These are phyloP conservation scores for Venturia canescens DNA, from an alignment of 1,140 invertebrate species.

Conservation along the genomic window DNA sequence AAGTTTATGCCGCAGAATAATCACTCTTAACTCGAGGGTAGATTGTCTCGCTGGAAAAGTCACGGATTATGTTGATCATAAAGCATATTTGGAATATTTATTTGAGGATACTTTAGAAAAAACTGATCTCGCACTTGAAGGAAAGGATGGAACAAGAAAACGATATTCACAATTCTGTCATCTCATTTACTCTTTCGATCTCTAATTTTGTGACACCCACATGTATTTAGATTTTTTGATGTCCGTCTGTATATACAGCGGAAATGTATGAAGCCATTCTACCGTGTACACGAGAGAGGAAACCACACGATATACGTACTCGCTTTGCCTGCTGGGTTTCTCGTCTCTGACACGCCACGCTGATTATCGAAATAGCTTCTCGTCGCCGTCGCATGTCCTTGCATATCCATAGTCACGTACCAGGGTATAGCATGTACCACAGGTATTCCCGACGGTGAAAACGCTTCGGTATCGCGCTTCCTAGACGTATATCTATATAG, in stretches of 20 bases:
- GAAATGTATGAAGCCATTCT: too few species aligned
- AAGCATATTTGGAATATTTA: too few species aligned
- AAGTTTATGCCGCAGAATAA: too few species aligned
- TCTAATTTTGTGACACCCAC: background rate
- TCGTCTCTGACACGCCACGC: constrained; percentile 37
- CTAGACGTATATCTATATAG: background rate
- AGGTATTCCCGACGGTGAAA: constrained; percentile 24
- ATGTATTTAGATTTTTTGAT: background rate
- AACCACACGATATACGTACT: background rate
- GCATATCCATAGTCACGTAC: constrained; percentile 19
- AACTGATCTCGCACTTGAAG: background rate
- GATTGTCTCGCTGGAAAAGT: too few species aligned
- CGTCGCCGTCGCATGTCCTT: constrained; percentile 4
- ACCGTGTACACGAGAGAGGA: too few species aligned
- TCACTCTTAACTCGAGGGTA: too few species aligned
- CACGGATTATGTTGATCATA: too few species aligned
- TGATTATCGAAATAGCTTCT: constrained; percentile 44
- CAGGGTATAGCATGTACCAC: constrained; percentile 1
- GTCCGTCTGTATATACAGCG: background rate
- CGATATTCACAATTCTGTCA: too few species aligned
- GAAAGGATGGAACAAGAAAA: too few species aligned
- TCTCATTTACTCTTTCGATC: background rate
- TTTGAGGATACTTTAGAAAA: too few species aligned
- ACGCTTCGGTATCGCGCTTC: constrained; percentile 5
- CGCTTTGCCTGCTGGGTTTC: background rate